Percentiles rank a stretch among this genome's conserved stretches.
These are phyloP conservation scores for Lepidostoma basale DNA, from an alignment of 1,140 invertebrate genomes.

Conservation along the genomic window DNA sequence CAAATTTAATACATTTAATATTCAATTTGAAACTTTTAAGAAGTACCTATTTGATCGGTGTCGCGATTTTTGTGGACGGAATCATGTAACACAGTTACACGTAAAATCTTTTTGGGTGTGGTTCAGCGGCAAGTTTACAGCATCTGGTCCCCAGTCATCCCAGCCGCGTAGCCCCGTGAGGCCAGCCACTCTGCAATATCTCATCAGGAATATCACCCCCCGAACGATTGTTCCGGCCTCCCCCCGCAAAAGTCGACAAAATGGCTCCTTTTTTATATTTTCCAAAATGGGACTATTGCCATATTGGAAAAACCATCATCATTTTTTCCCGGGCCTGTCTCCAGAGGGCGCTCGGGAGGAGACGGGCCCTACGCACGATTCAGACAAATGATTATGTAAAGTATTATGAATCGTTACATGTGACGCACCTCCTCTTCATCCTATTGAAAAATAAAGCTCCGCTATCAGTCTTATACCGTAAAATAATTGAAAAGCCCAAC, in stretches of 20 bases:
- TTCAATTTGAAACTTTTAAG: no score
- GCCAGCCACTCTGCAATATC: conserved; percentile 30
- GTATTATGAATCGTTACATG: background rate
- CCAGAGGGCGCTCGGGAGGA: background rate
- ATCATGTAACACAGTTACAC: no score
- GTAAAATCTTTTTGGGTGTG: no score
- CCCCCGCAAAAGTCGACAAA: background rate
- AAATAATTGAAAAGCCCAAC: no score
- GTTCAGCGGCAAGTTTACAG: no score
- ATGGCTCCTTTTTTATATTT: conserved; percentile 42
- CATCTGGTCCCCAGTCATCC: no score
- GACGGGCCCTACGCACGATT: background rate
- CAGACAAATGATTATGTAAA: conserved; percentile 4
- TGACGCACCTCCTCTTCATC: background rate
- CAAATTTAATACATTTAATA: no score
- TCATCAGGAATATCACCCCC: conserved; percentile 38
- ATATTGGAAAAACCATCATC: conserved; percentile 48
- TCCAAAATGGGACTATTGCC: conserved; percentile 47
- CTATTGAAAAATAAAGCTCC: no score
- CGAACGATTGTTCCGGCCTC: conserved; percentile 42
- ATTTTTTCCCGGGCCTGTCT: conserved; percentile 44
- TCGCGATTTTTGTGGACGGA: no score
- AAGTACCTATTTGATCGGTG: no score
- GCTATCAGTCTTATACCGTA: no score
- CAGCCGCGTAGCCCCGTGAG: no score